Base-by-base conservation (phyloP, 1,140 invertebrate species). In the Zophobas atratus region DNA sequence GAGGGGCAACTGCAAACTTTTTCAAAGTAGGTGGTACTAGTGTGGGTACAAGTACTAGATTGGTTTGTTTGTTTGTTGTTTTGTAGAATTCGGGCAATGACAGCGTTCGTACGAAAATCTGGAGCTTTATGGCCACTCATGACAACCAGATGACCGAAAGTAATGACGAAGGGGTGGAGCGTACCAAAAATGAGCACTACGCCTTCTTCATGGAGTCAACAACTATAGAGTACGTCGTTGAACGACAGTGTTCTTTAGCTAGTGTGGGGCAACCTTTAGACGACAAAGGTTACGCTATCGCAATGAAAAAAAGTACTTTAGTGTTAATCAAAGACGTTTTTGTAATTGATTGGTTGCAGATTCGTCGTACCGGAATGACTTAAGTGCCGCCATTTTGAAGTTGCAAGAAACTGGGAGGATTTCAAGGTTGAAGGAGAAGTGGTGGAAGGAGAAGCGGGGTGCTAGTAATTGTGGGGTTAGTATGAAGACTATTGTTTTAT, bases 231-330 rank as follows among this genome's bases (percentile, higher is more conserved):
- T 95, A 94, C 84, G 88, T 90, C 41, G 87, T 89, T 4, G 91
- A 94, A 83, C 87, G 93, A 71, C 88, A 93, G 70, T 95, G 94
- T 81, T 89, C 92, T 79, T 86, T 96, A 6, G 89, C 90, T 0
- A 90, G 91, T 84, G 87, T 95, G 51, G 93, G 93, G 8, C 89
- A 90, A 0, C 84, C 92, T 0, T 84, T 94, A 36, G 95, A 97
- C 85, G 91, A 92, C 1, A 97, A 97, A 86, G 94, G 94, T 49
- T 97, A 96, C 82, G 94, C 93, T 1, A 95, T 96, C 60, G 94
- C 93, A 0, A 93, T 95, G 90, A 90, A 89, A 76, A 95, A 94
- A 89, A 88, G 93, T 94, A 85, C 81, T 20, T 63, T 43, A 20
- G 20, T 20, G n/a, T 34, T 2, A 32, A 53, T 20, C 2, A 20